Evolutionary conservation across 2,113 vertebrate species (phyloP), one percentile per base, ranked within the genome.

Genomic region (Pandion haliaetus): DNA sequence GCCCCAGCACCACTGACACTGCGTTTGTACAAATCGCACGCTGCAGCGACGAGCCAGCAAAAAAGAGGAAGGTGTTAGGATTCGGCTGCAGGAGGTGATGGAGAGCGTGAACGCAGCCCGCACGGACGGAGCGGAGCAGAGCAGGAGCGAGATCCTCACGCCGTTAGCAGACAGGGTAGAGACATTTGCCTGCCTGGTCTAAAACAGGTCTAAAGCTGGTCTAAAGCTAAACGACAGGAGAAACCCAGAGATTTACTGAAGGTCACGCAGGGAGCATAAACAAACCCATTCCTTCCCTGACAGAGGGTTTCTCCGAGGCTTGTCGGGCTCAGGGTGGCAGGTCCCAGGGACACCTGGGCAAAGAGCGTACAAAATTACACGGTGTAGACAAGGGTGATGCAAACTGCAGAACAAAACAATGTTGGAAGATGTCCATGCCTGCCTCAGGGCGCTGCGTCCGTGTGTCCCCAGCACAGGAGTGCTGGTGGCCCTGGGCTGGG

Each of bases 61-160:
- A 11, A 31, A n/a, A 12, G 47, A 15, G n/a, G 24, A 3, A 7
- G 23, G 36, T 3, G 2, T 23, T 18, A 8, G 62, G 70, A 23
- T 24, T 38, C 49, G 14, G 47, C n/a, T 31, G 5, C 34, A 4
- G 42, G 49, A 23, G 45, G 59, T 5, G 70, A 57, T 9, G 40
- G 62, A 11, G 55, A 44, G 28, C 0, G 17, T 5, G 52, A 34
- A 17, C 2, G 20, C 21, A 50, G 58, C 50, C 18, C 2, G 5
- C 25, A 4, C 0, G 20, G 88, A 23, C 0, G 9, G 54, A 34
- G 55, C 1, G 4, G 18, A 32, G 58, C 50, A 16, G 80, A n/a
- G 55, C n/a, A 10, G 67, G 58, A 29, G 49, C 7, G 50, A 25
- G 59, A 31, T 36, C 59, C 77, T 49, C 0, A 5, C 1, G 10